Base-by-base conservation (phyloP, 2,797 vertebrate genomes). In the Sciurus vulgaris region DNA sequence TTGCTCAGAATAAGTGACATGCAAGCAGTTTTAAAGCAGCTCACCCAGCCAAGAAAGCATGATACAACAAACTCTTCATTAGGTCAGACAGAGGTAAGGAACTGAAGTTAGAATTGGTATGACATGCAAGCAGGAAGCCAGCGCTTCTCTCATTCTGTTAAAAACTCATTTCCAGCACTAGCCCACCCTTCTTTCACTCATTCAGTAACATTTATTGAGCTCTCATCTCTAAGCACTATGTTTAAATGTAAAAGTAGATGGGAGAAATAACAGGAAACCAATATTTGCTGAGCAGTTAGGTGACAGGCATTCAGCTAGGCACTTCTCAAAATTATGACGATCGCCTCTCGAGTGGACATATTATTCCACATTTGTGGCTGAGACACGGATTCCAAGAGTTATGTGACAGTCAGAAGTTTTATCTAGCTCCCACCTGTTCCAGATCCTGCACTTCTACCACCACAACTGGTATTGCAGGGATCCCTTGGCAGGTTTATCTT, bases 61-160 rank as follows among this genome's bases (percentile, higher is more conserved):
- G 2, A 18, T 2, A 17, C 0, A 5, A 20, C 17, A 0, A 5
- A 17, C 17, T 0, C 54, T 73, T 89, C 20, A 14, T 2, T 0
- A n/a, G 24, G 67, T 7, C 67, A 63, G 33, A 18, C 26, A 11
- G 10, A 2, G 17, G 10, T 3, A 17, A 83, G 76, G 20, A 9
- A 24, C 47, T 26, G 26, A n/a, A 47, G 28, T 22, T 9, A 70
- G 69, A 38, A 20, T 20, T 5, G 14, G 1, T 24, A 1, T 13
- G 28, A 24, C 11, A 0, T 1, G 10, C 49, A 18, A 82, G 24
- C 44, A 2, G 10, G 63, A 61, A 44, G 24, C 38, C 28, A 17
- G 3, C 0, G 3, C 41, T 74, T 65, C 79, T 84, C n/a, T 38
- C 22, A 3, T 72, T 51, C 30, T 24, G 2, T 12, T 13, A 83